phyloP scores from a whole-genome alignment of 2,113 vertebrate species.

The Campylomormyrus tamandua region DNA sequence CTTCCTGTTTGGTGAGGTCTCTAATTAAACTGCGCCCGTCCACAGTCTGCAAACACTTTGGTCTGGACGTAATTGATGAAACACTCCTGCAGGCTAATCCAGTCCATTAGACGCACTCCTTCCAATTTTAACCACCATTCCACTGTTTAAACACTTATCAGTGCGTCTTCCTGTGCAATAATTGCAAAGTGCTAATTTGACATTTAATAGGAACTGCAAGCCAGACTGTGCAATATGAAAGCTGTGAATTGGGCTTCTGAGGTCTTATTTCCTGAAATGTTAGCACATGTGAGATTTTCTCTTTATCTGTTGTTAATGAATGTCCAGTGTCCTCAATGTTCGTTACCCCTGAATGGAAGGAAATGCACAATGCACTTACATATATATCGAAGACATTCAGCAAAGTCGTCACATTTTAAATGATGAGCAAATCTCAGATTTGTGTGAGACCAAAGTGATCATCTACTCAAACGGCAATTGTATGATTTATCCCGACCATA shows the following conservation, averaged over 20 bases:
- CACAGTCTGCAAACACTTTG: neutral
- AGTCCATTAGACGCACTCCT: neutral
- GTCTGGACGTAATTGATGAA: neutral
- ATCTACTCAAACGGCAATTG: neutral
- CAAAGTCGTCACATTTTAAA: neutral
- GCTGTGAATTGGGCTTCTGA: neutral
- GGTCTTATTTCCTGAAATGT: neutral
- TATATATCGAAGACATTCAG: neutral
- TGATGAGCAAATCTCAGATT: neutral
- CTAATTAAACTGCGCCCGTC: conserved; percentile 1
- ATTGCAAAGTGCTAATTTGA: conserved; percentile 8
- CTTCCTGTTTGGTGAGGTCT: neutral
- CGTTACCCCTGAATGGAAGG: neutral
- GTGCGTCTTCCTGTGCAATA: neutral
- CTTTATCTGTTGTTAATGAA: neutral
- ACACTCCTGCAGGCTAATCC: neutral
- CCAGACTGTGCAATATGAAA: neutral
- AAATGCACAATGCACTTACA: neutral
- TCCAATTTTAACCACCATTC: neutral
- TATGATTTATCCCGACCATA: neutral
- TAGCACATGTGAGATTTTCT: neutral
- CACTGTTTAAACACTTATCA: conserved; percentile 1
- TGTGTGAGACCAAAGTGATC: neutral
- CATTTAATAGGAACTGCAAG: neutral
- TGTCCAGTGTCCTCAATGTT: neutral